phyloP scores from a whole-genome alignment of 2,888 invertebrate species.

The Choreutis nemorana region DNA sequence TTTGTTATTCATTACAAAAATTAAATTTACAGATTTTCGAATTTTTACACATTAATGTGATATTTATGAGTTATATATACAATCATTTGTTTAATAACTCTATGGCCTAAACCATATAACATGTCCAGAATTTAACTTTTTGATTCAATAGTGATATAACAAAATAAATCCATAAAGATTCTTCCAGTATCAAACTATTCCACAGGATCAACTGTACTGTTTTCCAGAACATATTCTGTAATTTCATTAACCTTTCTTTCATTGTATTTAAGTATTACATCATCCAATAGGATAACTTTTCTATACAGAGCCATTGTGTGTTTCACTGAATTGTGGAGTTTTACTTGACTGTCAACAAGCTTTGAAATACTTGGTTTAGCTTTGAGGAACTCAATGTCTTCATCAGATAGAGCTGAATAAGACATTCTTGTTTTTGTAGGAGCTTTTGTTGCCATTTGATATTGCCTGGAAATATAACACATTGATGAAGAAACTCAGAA shows the following conservation, averaged over 20 bases:
- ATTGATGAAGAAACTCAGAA: constrained; percentile 1
- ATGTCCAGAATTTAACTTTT: too few species aligned
- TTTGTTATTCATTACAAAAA: too few species aligned
- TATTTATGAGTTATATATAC: too few species aligned
- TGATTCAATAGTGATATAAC: too few species aligned
- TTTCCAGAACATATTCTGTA: constrained; percentile 42
- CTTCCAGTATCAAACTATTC: constrained; percentile 8
- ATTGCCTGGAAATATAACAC: constrained; percentile 33
- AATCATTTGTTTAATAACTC: too few species aligned
- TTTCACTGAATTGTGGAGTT: constrained; percentile 36
- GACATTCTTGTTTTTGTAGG: constrained; percentile 34
- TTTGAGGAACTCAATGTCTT: constrained; percentile 51
- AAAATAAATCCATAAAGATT: neutral
- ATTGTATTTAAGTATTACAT: constrained; percentile 29
- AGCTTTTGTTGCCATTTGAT: constrained; percentile 32
- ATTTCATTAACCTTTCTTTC: constrained; percentile 32
- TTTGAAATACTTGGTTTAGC: constrained; percentile 40
- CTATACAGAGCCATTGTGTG: constrained; percentile 28
- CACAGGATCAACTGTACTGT: constrained; percentile 32
- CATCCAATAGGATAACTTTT: constrained; percentile 31
- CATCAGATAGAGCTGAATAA: constrained; percentile 39
- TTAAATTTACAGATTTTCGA: too few species aligned
- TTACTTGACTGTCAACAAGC: constrained; percentile 36
- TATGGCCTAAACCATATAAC: too few species aligned
- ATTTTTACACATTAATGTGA: too few species aligned